Base-by-base conservation (phyloP, 2,797 vertebrate species). In the Sebastes nivosus region DNA sequence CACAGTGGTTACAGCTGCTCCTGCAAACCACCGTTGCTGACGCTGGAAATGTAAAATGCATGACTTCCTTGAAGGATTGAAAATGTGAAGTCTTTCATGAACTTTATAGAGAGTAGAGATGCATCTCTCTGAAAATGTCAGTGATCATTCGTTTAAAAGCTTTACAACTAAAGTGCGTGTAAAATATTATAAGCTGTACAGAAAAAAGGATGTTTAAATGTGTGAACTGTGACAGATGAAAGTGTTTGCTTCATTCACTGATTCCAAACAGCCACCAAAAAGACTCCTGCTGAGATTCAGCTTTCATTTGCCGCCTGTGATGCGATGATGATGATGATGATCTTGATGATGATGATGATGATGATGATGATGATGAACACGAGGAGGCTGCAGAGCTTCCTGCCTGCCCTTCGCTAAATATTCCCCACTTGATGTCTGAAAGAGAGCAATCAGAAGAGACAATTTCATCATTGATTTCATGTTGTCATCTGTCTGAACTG, bases 11-110 rank as follows among this genome's bases (percentile, higher is more conserved):
- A 32, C 13, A 2, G 32, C 64, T 73, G 24, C 75, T 84, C 9
- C 64, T 69, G 75, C 78, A 66, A 67, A 69, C 74, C 71, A 24
- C 34, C 69, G 68, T 50, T 54, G 38, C 36, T 54, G 50, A 36
- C 10, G 67, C 42, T 67, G 25, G 5, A 69, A 77, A 85, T 84
- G 85, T 76, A 64, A 89, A 84, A 83, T 70, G 75, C 77, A 80
- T 76, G 65, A 76, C 76, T 84, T 82, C 36, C 22, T 60, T n/a
- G n/a, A 46, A 36, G 20, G 30, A 14, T 46, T 64, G 2, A 38
- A 55, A 68, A 66, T 60, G 29, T 18, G 11, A 66, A 27, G 4
- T 68, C 22, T 75, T 82, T 67, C 8, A 34, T 32, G 60, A 72
- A 38, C 20, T 20, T 50, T 59, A 18, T 9, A 52, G 25, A 67